A percentile compares a stretch with the other conserved stretches of the same genome.
Evolutionary conservation across 2,888 invertebrate species (phyloP).

Genomic region (Chloroclysta siterata): DNA sequence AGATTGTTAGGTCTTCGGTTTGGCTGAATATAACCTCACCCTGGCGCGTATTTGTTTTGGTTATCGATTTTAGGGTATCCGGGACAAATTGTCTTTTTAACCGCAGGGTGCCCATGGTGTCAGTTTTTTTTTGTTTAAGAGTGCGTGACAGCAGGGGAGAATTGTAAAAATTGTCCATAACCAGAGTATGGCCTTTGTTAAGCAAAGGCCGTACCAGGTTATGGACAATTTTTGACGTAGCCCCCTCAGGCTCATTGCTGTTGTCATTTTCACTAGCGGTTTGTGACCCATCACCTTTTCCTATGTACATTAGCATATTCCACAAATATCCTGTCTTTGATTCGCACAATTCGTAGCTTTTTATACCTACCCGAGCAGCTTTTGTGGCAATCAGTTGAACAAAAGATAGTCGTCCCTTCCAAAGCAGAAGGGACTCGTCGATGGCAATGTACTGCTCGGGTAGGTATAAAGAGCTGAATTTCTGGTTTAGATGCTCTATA

Average conservation of each 20-base stretch:
- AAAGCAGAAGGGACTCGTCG: slow-evolving; percentile 8
- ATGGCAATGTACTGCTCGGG: slow-evolving; percentile 3
- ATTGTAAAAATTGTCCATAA: slow-evolving; percentile 7
- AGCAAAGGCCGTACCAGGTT: slow-evolving; percentile 1
- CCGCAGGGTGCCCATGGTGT: slow-evolving; percentile 35
- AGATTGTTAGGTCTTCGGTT: background rate
- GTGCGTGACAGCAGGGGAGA: background rate
- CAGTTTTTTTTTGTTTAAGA: slow-evolving; percentile 18
- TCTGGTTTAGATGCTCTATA: background rate
- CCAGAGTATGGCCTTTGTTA: background rate
- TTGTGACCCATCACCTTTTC: background rate
- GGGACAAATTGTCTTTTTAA: slow-evolving; percentile 39
- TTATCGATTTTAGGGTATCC: slow-evolving; percentile 27
- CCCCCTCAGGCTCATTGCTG: background rate
- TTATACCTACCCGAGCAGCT: slow-evolving; percentile 4
- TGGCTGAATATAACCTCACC: background rate
- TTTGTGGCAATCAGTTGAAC: background rate
- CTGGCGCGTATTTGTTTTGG: slow-evolving; percentile 17
- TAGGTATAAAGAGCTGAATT: slow-evolving; percentile 4
- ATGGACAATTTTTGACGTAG: background rate
- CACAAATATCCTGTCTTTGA: slow-evolving; percentile 1
- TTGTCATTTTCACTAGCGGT: background rate
- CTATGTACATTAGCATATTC: background rate
- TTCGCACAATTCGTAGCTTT: background rate
- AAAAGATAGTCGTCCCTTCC: background rate